Conservation (phyloP, 2,797 vertebrate genomes). For the Ambastaia sidthimunki region DNA sequence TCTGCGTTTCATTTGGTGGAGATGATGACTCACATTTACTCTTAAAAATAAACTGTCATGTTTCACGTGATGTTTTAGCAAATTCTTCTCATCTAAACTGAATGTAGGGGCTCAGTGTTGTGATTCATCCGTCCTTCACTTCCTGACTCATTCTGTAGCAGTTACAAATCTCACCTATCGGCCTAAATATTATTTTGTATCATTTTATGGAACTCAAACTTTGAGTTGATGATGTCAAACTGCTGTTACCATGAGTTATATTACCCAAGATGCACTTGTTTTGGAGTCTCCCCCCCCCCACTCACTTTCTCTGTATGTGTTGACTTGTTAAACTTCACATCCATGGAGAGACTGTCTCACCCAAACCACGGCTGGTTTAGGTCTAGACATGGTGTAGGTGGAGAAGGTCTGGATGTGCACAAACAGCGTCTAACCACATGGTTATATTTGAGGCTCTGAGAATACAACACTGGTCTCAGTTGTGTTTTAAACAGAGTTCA, state of each 20-base stretch:
- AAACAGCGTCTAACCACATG: slow-evolving; percentile 36
- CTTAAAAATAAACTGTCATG: neutral
- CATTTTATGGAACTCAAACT: neutral
- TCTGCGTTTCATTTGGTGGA: neutral
- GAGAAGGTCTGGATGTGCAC: slow-evolving; percentile 25
- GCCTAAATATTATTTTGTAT: too few species aligned
- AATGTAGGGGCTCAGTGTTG: neutral
- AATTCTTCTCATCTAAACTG: neutral
- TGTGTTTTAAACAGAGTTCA: slow-evolving; percentile 47
- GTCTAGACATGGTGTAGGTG: slow-evolving; percentile 58
- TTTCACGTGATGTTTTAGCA: neutral
- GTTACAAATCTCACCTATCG: too few species aligned
- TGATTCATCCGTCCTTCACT: neutral
- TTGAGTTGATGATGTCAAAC: neutral
- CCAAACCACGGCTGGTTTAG: slow-evolving; percentile 52
- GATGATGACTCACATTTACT: neutral
- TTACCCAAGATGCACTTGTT: neutral
- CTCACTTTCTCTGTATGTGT: slow-evolving; percentile 28
- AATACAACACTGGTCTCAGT: slow-evolving; percentile 30
- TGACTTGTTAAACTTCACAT: slow-evolving; percentile 41
- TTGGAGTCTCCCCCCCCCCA: neutral
- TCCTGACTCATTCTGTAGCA: neutral
- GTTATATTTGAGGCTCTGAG: slow-evolving; percentile 36
- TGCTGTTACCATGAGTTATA: neutral
- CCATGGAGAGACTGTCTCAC: slow-evolving; percentile 38